Evolutionary conservation across 2,797 vertebrate genomes (phyloP), one percentile per base, ranked within the genome.

Genomic region (Enteromius trimaculatus): DNA sequence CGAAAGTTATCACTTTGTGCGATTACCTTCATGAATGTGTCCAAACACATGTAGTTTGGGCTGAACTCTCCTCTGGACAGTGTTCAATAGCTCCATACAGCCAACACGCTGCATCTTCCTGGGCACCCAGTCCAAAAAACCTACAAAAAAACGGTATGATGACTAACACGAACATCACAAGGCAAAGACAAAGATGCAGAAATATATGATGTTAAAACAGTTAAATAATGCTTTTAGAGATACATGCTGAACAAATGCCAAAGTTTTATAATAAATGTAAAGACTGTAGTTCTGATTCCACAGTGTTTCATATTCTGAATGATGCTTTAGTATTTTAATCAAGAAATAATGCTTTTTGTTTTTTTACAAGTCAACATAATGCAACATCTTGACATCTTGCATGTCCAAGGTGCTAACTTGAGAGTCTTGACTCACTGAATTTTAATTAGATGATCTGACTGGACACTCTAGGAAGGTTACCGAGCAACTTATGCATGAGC

Each of bases 41-140:
- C 98, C 97, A 21, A 99, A 99, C 85, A 98, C 97, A 0, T 99
- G 98, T 13, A 98, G 89, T 75, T 98, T 96, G 19, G 97, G 98
- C 89, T 98, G 96, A 81, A 98, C 96, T 86, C 98, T 94, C 87
- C 97, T 95, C 95, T 98, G 98, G 86, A 99, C 97, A 0, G 97
- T 98, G 92, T 98, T 98, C 65, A 98, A 95, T 66, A 99, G 94
- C 92, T 99, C 97, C 93, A 99, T 97, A 23, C 98, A 99, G 19
- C 98, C 98, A 19, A 98, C 97, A 4, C 98, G 93, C 90, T 98
- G 97, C 96, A 98, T 97, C 93, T 98, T 98, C 93, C 97, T 97
- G 6, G 97, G 97, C 80, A 99, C 97, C 97, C 97, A 99, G 91
- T 99, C 97, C 89, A 98, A 93, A 89, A 99, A 99, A 80, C 97